These are phyloP conservation scores for Saiga tatarica DNA, from an alignment of 2,113 vertebrate species.

Conservation along the genomic window DNA sequence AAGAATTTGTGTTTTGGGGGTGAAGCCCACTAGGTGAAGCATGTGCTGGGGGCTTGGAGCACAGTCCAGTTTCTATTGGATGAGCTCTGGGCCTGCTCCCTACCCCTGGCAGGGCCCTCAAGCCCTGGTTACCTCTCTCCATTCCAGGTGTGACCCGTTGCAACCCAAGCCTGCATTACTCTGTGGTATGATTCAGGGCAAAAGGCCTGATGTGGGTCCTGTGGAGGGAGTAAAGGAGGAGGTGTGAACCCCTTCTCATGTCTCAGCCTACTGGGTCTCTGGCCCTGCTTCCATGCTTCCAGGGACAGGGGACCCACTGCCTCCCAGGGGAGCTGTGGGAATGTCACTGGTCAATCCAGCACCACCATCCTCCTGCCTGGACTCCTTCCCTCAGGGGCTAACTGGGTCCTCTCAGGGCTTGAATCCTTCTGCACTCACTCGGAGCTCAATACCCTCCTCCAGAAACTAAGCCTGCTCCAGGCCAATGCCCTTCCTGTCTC, in stretches of 20 bases:
- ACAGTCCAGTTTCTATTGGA: neutral
- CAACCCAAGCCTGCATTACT: neutral
- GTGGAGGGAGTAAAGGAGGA: neutral
- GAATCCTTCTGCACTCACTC: neutral
- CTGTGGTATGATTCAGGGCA: neutral
- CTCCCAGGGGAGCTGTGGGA: neutral
- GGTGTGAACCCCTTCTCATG: neutral
- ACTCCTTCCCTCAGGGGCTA: neutral
- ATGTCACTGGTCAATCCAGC: neutral
- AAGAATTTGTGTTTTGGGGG: neutral
- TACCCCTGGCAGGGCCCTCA: rapidly evolving
- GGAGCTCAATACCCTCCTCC: neutral
- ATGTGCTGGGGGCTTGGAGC: neutral
- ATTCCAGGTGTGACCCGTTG: neutral
- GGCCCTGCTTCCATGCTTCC: neutral
- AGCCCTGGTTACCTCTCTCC: neutral
- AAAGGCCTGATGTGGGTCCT: neutral
- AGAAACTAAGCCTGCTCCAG: neutral
- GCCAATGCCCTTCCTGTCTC: neutral
- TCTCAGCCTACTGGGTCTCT: neutral
- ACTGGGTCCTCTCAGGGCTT: neutral
- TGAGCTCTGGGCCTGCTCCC: neutral
- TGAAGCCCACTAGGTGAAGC: neutral
- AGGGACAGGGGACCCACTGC: neutral
- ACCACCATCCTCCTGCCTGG: neutral